Evolutionary conservation across 1,140 invertebrate genomes (phyloP), one percentile per base, ranked within the genome.

Genomic region (Octopus sinensis): DNA sequence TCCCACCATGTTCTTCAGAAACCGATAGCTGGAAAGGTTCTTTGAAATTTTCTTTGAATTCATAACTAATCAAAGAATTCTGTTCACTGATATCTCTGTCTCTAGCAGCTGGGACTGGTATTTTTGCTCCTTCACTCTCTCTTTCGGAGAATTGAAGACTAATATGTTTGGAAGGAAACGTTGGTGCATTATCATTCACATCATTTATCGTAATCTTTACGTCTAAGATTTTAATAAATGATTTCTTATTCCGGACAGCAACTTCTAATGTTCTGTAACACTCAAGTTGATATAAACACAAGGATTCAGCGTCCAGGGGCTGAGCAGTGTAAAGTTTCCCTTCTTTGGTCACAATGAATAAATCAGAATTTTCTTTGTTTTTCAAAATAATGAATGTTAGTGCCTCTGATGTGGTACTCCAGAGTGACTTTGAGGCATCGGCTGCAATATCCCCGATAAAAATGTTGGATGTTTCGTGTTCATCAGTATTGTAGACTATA

Each of bases 291-390:
- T 73, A 73, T 73, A 23, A n/a, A 73, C 68, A 73, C 30, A 73
- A 23, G 3, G 68, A 73, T 17, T 73, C 68, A 73, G 68, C 68
- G 6, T 73, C 68, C 17, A 73, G 68, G 68, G 68, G 17, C 30
- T 73, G 68, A 23, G 68, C 68, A n/a, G 68, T 73, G 68, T 73
- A 73, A 6, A 73, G 30, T 73, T 73, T 73, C 7, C 68, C 68
- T 73, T 73, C 68, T 17, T 73, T 73, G 30, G 68, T n/a, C 4
- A 73, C 68, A 73, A n/a, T 13, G 30, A 73, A 73, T 23, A 73
- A 73, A 73, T 13, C 17, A 73, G 68, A n/a, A 23, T 23, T 73
- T 23, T n/a, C 68, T 73, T 23, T 23, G 17, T 73, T 13, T 73
- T 13, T 10, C 30, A 73, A 73, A n/a, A 73, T 4, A 17, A 4